These are phyloP conservation scores for Osmerus mordax DNA, from an alignment of 2,113 vertebrate genomes.

Conservation along the genomic window DNA sequence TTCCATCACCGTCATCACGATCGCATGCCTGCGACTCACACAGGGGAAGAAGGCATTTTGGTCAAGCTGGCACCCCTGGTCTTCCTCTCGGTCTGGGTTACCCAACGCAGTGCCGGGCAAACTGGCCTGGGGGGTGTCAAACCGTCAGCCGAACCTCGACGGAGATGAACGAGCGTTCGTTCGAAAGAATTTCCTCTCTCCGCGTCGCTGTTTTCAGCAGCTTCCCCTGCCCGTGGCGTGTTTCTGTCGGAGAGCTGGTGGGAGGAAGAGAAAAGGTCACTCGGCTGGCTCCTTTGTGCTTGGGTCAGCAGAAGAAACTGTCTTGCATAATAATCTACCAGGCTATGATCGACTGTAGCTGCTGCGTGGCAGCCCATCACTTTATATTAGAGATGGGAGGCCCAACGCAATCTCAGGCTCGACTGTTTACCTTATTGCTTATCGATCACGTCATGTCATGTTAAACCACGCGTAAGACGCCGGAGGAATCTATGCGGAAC, in stretches of 20 bases:
- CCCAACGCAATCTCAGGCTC: not conserved
- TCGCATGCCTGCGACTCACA: slow-evolving; percentile 34
- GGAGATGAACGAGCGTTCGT: slow-evolving; percentile 6
- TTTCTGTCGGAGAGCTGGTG: slow-evolving; percentile 13
- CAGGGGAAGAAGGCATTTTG: slow-evolving; percentile 38
- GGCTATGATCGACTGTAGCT: slow-evolving; percentile 19
- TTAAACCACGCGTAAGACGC: too few species aligned
- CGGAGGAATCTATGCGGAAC: too few species aligned
- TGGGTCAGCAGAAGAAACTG: slow-evolving; percentile 29
- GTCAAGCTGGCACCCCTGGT: slow-evolving; percentile 29
- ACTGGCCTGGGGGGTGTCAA: slow-evolving; percentile 21
- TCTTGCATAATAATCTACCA: slow-evolving; percentile 16
- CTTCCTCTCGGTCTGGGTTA: slow-evolving; percentile 43
- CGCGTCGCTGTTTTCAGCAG: slow-evolving; percentile 16
- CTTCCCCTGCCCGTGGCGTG: slow-evolving; percentile 23
- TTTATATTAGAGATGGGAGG: not conserved
- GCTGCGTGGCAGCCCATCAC: not conserved
- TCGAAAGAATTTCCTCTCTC: slow-evolving; percentile 24
- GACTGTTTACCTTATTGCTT: too few species aligned
- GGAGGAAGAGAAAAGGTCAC: not conserved
- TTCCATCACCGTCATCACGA: too few species aligned
- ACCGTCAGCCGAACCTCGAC: slow-evolving; percentile 11
- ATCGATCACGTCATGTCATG: too few species aligned
- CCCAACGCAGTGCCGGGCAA: slow-evolving; percentile 39
- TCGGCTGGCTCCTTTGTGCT: slow-evolving; percentile 25